phyloP scores from a whole-genome alignment of 2,113 vertebrate genomes.

The Ailuropoda melanoleuca region DNA sequence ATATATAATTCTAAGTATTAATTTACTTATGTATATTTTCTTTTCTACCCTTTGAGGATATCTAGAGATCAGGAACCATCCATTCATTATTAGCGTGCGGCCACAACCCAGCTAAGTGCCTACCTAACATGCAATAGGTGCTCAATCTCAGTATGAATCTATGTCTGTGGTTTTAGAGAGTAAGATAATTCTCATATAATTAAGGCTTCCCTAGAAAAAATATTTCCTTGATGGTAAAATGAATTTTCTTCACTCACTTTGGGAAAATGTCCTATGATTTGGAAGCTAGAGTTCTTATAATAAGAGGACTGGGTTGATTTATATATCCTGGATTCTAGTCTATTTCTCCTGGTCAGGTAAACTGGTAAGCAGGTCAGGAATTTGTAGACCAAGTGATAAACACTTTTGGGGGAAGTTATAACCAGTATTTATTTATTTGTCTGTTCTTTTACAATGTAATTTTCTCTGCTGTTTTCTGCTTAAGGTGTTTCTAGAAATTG shows the following conservation, averaged over 20 bases:
- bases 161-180: not conserved
- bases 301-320: not conserved
- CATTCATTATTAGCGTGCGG: not conserved
- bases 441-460: not conserved
- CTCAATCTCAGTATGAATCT: not conserved
- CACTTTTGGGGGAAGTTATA: not conserved
- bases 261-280: not conserved
- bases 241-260: not conserved
- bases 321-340: not conserved
- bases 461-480: not conserved
- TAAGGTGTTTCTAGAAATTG: not conserved
- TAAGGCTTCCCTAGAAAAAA: not conserved
- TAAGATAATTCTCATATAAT: constrained; percentile 5
- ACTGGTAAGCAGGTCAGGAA: not conserved
- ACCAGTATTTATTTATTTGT: not conserved
- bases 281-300: not conserved
- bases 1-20: not conserved
- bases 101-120: not conserved
- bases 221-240: not conserved
- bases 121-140: not conserved
- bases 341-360: not conserved
- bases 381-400: not conserved
- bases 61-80: not conserved
- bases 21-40: not conserved
- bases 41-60: not conserved